Base-by-base conservation (phyloP, 2,888 invertebrate genomes). In the Eupithecia insigniata region DNA sequence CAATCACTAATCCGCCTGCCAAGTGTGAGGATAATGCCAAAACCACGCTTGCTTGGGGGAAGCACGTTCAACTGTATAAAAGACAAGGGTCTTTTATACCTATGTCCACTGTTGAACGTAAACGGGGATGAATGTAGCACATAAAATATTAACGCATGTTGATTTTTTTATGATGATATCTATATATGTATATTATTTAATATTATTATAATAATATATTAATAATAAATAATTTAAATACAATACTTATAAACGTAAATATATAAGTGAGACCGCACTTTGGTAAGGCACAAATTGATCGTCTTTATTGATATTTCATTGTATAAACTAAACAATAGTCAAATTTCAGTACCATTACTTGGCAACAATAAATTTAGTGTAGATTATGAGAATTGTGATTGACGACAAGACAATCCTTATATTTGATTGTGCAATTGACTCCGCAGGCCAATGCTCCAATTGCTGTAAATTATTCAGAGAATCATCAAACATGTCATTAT, bases 391-490 rank as follows among this genome's bases (percentile, higher is more conserved):
- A 26, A 55, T 68, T 61, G n/a, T 66, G 71, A 74, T 73, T 70
- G 80, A 80, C 78, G 76, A 79, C 80, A 82, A 79, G 78, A 79
- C 81, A 81, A 82, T 78, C 77, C 72, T 61, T 77, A 72, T 71
- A 78, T 75, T 76, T 81, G 77, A 81, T 81, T 78, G 79, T 73
- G 68, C 78, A 70, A 80, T 60, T 78, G 76, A 81, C 83, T 79
- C 79, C 77, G 79, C 75, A 80, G 75, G 77, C 71, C 43, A 36
- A 16, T 73, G 78, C 73, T 76, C 75, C 81, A 84, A 81, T 84
- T 84, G 80, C 73, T 73, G 79, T 75, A 78, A 78, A 81, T 81
- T 80, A 80, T 82, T 84, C 82, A 79, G 67, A 80, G 84, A 82
- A 84, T 61, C 74, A 79, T 79, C 82, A 79, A 80, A 70, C 67